These are phyloP conservation scores for Oreochromis mossambicus DNA, from an alignment of 2,797 vertebrate species.

Conservation along the genomic window DNA sequence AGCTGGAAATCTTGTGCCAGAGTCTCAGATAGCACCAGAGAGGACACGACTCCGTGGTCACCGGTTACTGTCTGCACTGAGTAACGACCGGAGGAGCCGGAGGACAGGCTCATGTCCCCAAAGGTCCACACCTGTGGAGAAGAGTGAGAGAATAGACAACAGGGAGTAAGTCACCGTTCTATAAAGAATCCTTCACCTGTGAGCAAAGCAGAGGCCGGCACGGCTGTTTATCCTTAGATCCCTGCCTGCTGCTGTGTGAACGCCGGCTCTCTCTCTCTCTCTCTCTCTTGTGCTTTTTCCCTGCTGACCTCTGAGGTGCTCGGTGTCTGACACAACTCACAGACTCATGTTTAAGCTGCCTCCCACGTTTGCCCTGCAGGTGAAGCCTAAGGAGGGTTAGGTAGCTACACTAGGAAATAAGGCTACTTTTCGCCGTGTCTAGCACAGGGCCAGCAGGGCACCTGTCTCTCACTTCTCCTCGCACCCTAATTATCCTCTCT, in stretches of 20 bases:
- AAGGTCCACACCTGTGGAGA: constrained; percentile 85
- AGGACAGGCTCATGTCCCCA: constrained; percentile 80
- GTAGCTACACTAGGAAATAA: constrained; percentile 46
- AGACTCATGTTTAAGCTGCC: constrained; percentile 66
- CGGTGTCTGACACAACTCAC: constrained; percentile 39
- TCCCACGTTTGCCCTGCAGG: constrained; percentile 66
- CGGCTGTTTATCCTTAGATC: constrained; percentile 40
- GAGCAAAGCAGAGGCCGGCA: not conserved
- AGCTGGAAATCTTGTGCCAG: constrained; percentile 80
- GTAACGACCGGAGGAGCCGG: constrained; percentile 82
- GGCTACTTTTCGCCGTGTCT: constrained; percentile 33
- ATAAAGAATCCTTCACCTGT: not conserved
- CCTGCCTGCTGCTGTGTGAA: constrained; percentile 17
- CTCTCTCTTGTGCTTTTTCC: constrained; percentile 31
- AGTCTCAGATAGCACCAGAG: constrained; percentile 83
- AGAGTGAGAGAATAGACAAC: not conserved
- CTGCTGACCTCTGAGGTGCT: constrained; percentile 43
- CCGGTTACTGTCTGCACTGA: constrained; percentile 85
- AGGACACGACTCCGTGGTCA: constrained; percentile 79
- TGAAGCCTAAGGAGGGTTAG: constrained; percentile 61
- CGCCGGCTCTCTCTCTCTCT: not conserved
- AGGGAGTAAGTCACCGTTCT: constrained; percentile 2
- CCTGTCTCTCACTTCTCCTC: constrained; percentile 68
- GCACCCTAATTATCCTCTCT: constrained; percentile 75
- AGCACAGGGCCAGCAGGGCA: constrained; percentile 52